Base-by-base conservation (phyloP, 2,113 vertebrate species). In the Scomber colias region DNA sequence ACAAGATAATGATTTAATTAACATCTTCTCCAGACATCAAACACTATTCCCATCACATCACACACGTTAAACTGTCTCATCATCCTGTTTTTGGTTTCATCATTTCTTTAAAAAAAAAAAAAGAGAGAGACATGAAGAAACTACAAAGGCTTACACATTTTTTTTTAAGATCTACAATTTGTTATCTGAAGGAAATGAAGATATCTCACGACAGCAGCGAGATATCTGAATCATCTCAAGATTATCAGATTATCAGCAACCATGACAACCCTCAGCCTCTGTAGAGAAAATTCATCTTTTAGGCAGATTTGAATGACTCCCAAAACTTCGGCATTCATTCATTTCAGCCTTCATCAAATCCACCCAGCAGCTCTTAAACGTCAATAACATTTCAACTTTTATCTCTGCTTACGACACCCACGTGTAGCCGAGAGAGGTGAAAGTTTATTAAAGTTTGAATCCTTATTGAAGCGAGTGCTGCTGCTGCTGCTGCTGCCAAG, bases 401-500 rank as follows among this genome's bases (percentile, higher is more conserved):
- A 51, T 15, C 40, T 66, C 51, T 0, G 54, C n/a, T n/a, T 1
- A 19, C 54, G 16, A 40, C 60, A 24, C 48, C 75, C 50, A 68
- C 63, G 0, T 45, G n/a, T 30, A 15, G 45, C 35, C n/a, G 31
- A 11, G 27, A 44, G 16, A 45, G 45, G 19, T 16, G 16, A 68
- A 44, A 14, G 62, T 65, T 57, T 69, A 19, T 59, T 7, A 75
- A 84, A 76, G 44, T 74, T 71, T 63, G 55, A 64, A 21, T 77
- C 21, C 7, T 51, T 30, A 64, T 17, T 54, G 57, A 77, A 65
- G 48, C 49, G 53, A 51, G 15, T 21, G 61, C 54, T 74, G 74
- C 79, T 27, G 24, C 79, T 21, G 21, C 21, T 21, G 61, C 54
- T 74, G 74, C 79, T 27, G 24, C 79, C 56, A 56, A 60, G 64